Conservation (phyloP, 2,888 invertebrate species). For the Zygaena filipendulae region DNA sequence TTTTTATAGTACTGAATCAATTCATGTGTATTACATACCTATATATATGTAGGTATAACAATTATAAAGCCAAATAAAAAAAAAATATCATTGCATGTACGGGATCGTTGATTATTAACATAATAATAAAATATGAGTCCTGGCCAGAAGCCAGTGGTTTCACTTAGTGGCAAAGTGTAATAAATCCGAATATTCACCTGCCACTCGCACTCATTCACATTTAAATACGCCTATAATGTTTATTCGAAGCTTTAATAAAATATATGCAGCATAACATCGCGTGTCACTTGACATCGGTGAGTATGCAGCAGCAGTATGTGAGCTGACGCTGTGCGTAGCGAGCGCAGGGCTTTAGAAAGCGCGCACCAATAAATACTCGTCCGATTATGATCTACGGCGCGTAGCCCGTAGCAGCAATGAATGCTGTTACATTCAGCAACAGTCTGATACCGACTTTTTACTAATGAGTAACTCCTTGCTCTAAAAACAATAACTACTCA, state of each 20-base stretch:
- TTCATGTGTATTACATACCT: too few relatives aligned
- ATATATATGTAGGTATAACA: too few relatives aligned
- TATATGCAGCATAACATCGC: slow-evolving; percentile 29
- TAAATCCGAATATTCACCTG: slow-evolving; percentile 33
- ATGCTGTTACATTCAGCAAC: too few relatives aligned
- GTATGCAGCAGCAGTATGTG: slow-evolving; percentile 29
- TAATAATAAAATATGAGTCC: too few relatives aligned
- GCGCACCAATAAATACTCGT: slow-evolving; percentile 60
- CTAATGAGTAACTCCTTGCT: too few relatives aligned
- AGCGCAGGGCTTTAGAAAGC: slow-evolving; percentile 47
- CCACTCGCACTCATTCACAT: slow-evolving; percentile 26
- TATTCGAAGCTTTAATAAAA: slow-evolving; percentile 19
- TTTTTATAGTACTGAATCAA: too few relatives aligned
- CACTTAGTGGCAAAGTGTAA: too few relatives aligned
- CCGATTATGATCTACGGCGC: slow-evolving; percentile 66
- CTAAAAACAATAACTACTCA: neutral
- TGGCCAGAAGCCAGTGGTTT: too few relatives aligned
- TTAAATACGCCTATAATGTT: slow-evolving; percentile 22
- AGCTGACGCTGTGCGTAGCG: slow-evolving; percentile 14
- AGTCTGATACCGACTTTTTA: too few relatives aligned
- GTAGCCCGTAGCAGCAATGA: slow-evolving; percentile 58
- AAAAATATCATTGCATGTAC: too few relatives aligned
- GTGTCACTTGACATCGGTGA: slow-evolving; percentile 46
- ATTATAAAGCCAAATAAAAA: too few relatives aligned
- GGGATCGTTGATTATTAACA: too few relatives aligned